Percentiles rank a stretch among this genome's conserved stretches.
phyloP scores from a whole-genome alignment of 2,888 invertebrate genomes.

The Eubasilissa splendida region DNA sequence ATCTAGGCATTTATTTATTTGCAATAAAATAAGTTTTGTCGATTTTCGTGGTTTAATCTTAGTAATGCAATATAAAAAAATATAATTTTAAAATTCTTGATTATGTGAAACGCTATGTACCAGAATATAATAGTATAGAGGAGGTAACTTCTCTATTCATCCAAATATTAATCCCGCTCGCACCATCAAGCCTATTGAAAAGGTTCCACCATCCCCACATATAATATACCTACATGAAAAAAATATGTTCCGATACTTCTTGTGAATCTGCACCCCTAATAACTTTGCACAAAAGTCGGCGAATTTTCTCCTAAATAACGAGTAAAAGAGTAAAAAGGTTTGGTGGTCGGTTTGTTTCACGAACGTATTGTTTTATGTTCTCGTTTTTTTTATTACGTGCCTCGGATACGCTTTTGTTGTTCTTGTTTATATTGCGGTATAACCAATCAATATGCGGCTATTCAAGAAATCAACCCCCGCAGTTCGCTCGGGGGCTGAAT shows the following conservation, averaged over 20 bases:
- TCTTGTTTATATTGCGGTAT: conserved; percentile 9
- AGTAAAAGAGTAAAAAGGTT: not conserved
- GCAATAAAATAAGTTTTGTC: too few relatives aligned
- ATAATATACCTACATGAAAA: conserved; percentile 29
- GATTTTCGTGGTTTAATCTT: too few relatives aligned
- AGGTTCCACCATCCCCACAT: not conserved
- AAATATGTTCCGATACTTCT: conserved; percentile 42
- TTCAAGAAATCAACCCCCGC: not conserved
- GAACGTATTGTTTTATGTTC: not conserved
- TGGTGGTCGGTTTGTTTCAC: too few relatives aligned
- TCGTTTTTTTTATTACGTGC: not conserved
- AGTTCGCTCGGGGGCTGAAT: not conserved
- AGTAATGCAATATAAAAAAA: too few relatives aligned
- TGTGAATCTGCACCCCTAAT: conserved; percentile 24
- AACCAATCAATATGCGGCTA: not conserved
- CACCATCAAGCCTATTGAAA: conserved; percentile 23
- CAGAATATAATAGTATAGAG: conserved; percentile 17
- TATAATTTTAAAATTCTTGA: not conserved
- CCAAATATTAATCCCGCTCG: conserved; percentile 28
- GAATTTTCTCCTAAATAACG: not conserved
- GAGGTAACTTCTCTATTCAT: conserved; percentile 29
- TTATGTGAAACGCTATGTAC: not conserved
- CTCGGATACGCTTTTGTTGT: not conserved
- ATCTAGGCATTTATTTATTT: too few relatives aligned
- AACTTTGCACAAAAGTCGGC: not conserved